Percentiles rank a stretch among this genome's conserved stretches.
These are phyloP conservation scores for Lepidotrigona ventralis DNA, from an alignment of 1,140 invertebrate genomes.

Conservation along the genomic window DNA sequence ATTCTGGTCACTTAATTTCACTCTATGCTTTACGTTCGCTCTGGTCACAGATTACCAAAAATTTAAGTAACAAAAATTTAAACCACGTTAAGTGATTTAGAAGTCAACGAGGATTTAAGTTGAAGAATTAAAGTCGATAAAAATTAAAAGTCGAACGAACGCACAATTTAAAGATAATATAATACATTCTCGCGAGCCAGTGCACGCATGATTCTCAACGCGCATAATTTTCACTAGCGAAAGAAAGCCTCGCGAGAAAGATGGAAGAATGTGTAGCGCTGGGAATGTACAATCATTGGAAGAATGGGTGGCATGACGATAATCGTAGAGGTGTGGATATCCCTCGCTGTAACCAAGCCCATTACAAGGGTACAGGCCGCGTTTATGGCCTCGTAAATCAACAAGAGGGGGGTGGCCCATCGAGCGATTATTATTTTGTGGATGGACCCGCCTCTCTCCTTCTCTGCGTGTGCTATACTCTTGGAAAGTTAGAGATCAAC, in stretches of 20 bases:
- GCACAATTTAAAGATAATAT: no score
- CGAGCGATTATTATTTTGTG: conserved; percentile 73
- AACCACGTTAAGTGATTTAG: no score
- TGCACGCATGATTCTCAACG: not conserved
- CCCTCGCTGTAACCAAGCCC: conserved; percentile 52
- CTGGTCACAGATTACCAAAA: no score
- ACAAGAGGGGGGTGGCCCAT: conserved; percentile 54
- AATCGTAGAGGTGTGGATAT: conserved; percentile 51
- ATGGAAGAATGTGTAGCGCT: conserved; percentile 4
- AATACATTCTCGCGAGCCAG: not conserved
- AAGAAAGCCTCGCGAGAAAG: not conserved
- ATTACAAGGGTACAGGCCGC: conserved; percentile 67
- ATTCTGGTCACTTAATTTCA: no score
- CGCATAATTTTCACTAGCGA: not conserved
- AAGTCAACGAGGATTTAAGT: no score
- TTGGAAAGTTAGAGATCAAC: not conserved
- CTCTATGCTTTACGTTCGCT: no score
- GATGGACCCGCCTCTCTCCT: conserved; percentile 47
- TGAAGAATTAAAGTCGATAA: no score
- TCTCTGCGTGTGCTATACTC: not conserved
- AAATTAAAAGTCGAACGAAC: no score
- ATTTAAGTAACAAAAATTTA: no score
- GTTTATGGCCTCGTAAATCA: conserved; percentile 74
- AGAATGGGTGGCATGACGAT: conserved; percentile 41
- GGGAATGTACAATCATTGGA: conserved; percentile 52